Evolutionary conservation across 1,140 invertebrate species (phyloP).

Genomic region (Halyomorpha halys): DNA sequence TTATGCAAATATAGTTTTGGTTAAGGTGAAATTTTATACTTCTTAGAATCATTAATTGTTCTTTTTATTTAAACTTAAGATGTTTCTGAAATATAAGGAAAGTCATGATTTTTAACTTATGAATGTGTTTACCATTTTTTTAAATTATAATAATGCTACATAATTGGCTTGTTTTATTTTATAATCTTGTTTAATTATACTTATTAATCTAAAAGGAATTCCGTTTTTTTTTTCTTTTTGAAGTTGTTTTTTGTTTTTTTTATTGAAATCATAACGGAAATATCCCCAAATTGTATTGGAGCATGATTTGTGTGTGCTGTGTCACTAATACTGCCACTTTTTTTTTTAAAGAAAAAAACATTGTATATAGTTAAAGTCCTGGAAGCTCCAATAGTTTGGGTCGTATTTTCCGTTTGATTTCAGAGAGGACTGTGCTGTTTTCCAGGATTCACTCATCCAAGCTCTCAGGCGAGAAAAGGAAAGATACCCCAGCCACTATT

Average conservation of each 20-base stretch:
- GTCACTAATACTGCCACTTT: conserved; percentile 1
- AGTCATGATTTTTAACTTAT: too few relatives aligned
- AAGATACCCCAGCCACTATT: conserved; percentile 71
- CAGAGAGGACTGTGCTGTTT: conserved; percentile 76
- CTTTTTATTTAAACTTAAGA: too few relatives aligned
- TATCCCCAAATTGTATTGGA: not conserved
- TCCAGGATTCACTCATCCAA: conserved; percentile 74
- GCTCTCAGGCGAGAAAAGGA: conserved; percentile 68
- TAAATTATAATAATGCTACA: too few relatives aligned
- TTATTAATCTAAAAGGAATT: too few relatives aligned
- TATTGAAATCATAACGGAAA: conserved; percentile 13
- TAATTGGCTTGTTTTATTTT: too few relatives aligned
- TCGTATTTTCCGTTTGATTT: conserved; percentile 45
- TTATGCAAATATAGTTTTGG: too few relatives aligned
- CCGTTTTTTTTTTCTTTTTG: too few relatives aligned
- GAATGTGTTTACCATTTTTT: too few relatives aligned
- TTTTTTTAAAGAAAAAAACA: not conserved
- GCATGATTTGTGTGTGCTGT: conserved; percentile 12
- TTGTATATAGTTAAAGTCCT: not conserved
- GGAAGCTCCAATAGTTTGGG: conserved; percentile 5
- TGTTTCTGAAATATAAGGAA: too few relatives aligned
- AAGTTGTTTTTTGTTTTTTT: conserved; percentile 1
- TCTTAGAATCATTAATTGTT: too few relatives aligned
- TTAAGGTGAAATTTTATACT: too few relatives aligned
- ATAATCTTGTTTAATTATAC: too few relatives aligned